phyloP scores from a whole-genome alignment of 2,888 invertebrate genomes.

The Erebia palarica region DNA sequence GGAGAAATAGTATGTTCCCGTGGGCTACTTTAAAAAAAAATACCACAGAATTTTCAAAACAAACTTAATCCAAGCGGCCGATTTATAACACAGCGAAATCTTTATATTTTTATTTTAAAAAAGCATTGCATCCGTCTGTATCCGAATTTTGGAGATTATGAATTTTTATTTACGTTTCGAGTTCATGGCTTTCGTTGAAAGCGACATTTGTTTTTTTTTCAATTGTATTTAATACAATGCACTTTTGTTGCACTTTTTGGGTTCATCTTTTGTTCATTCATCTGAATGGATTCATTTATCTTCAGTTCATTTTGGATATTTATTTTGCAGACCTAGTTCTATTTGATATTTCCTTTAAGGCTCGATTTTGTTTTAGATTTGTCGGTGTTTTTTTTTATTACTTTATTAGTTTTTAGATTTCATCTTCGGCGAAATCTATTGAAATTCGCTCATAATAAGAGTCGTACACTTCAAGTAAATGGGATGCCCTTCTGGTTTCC shows the following conservation, averaged over 20 bases:
- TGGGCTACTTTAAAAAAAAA: too few species aligned
- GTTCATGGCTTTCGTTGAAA: background rate
- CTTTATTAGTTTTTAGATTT: background rate
- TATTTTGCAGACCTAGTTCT: background rate
- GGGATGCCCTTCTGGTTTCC: too few species aligned
- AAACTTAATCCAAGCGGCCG: too few species aligned
- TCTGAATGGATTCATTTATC: conserved; percentile 2
- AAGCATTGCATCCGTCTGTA: background rate
- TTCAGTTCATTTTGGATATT: background rate
- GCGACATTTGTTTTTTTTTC: too few species aligned
- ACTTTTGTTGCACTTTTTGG: conserved; percentile 3
- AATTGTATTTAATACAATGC: background rate
- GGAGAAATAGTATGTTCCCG: too few species aligned
- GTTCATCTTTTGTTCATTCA: conserved; percentile 17
- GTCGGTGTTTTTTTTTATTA: too few species aligned
- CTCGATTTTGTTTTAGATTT: background rate
- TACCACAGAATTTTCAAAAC: too few species aligned
- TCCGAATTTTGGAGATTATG: background rate
- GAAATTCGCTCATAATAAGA: too few species aligned
- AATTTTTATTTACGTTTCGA: background rate
- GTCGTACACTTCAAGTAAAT: too few species aligned
- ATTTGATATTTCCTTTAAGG: background rate
- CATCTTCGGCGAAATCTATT: background rate
- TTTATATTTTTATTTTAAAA: background rate
- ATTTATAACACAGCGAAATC: too few species aligned